Evolutionary conservation across 1,140 invertebrate genomes (phyloP), one percentile per base, ranked within the genome.

Genomic region (Trachymyrmex septentrionalis): DNA sequence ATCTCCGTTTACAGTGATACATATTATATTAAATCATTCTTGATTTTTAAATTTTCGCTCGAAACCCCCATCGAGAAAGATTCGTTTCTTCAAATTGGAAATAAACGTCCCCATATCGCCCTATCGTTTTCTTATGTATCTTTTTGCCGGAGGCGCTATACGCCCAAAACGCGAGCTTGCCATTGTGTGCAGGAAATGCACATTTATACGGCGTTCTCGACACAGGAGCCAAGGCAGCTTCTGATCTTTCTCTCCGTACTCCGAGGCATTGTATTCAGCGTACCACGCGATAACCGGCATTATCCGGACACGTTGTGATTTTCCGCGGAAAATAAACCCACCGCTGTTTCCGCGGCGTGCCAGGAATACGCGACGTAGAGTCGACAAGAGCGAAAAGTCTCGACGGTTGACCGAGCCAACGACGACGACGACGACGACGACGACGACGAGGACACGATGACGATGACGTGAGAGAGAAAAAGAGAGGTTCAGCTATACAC

Each of bases 261-360:
- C 38, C 63, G 53, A 44, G 86, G 77, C 89, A 78, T 90, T 92
- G 89, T 88, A 86, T 91, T 87, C 81, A 61, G 63, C 78, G 84
- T 57, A 59, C 81, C 72, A 67, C 78, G 72, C 86, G 88, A 92
- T 89, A 91, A 86, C 90, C 87, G 71, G 87, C 69, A 91, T 93
- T 92, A 87, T 86, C 87, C 87, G 86, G 86, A 88, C 90, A 88
- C 87, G 91, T 91, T 89, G 89, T 91, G 92, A 92, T 92, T 92
- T 92, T 76, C 89, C 90, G 88, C 86, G 82, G 86, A 93, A 92
- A 93, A 93, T 92, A 92, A 90, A 92, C 75, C 76, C 81, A 63
- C 80, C 81, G 84, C 77, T 87, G 90, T 92, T 88, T 90, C 86
- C 64, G 85, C 85, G 78, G 85, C 92, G 88, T 93, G 92, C 86